Base-by-base conservation (phyloP, 2,113 vertebrate species). In the Girardinichthys multiradiatus region DNA sequence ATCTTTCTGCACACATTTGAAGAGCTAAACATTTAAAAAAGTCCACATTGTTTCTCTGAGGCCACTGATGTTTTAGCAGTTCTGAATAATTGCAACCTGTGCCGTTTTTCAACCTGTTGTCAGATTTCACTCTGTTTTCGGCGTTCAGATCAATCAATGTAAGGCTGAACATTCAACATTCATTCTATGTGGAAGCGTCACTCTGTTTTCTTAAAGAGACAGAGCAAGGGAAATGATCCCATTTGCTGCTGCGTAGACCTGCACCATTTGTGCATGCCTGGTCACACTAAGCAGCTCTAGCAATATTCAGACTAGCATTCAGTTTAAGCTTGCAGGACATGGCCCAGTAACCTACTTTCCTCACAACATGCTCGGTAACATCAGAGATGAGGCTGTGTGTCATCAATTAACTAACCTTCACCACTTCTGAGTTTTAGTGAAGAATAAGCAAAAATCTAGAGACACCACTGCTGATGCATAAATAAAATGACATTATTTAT, bases 261-360 rank as follows among this genome's bases (percentile, higher is more conserved):
- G 12, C 79, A 68, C 89, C 95, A 95, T 91, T 97, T 97, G 74
- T 94, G 95, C 95, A 78, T 94, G 95, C 90, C 93, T 85, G 94
- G 96, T 96, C 96, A 96, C 94, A 90, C 83, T 87, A 89, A 94
- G 92, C 90, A 91, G 87, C 93, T 93, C 90, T 81, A 93, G 94
- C 92, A 93, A 94, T 91, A 92, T 89, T 72, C 89, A 62, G 92
- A 93, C 94, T 94, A 92, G 93, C 91, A 85, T 94, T 94, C 93
- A 94, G 90, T 95, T 95, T 95, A 95, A 95, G 95, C 95, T 94
- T 94, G 94, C 94, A 95, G 95, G 94, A 95, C 94, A 94, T 96
- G 95, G 93, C 96, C 96, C 94, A 97, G 94, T 97, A 95, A 97
- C 96, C 96, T 95, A 97, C 94, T 96, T 97, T 96, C 91, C 82